phyloP scores from a whole-genome alignment of 2,797 vertebrate species.

The Leucoraja ocellata region DNA sequence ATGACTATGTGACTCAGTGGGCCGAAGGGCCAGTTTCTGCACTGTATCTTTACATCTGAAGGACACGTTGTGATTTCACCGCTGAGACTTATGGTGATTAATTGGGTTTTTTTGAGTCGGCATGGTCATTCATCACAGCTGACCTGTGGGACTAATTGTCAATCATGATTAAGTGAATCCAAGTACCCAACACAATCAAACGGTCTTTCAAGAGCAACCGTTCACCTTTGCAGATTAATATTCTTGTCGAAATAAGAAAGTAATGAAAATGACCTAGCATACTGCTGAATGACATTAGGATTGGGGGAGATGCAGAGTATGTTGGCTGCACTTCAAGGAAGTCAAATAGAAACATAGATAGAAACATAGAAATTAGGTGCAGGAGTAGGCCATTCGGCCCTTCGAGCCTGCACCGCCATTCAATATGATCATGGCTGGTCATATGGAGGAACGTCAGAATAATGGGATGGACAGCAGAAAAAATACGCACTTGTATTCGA shows the following conservation, averaged over 20 bases:
- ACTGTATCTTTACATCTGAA: background rate
- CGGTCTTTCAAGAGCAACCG: background rate
- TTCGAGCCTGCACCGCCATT: too few species aligned
- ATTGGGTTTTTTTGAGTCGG: background rate
- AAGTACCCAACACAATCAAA: background rate
- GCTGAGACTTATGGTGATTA: background rate
- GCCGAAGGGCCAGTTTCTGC: too few species aligned
- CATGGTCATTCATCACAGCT: rapidly evolving
- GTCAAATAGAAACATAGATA: too few species aligned
- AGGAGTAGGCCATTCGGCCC: too few species aligned
- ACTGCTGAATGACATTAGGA: background rate
- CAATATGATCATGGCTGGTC: too few species aligned
- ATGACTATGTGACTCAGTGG: too few species aligned
- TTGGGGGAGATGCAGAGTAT: background rate
- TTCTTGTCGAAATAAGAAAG: constrained; percentile 38
- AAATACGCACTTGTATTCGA: background rate
- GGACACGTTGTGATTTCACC: background rate
- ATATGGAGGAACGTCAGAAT: background rate
- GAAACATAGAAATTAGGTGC: too few species aligned
- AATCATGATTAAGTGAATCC: background rate
- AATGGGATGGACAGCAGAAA: background rate
- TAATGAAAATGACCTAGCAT: background rate
- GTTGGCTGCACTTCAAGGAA: background rate
- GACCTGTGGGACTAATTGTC: background rate
- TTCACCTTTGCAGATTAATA: constrained; percentile 39